Percentiles rank a stretch among this genome's conserved stretches.
These are phyloP conservation scores for Anser brachyrhynchus DNA, from an alignment of 2,113 vertebrate species.

Conservation along the genomic window DNA sequence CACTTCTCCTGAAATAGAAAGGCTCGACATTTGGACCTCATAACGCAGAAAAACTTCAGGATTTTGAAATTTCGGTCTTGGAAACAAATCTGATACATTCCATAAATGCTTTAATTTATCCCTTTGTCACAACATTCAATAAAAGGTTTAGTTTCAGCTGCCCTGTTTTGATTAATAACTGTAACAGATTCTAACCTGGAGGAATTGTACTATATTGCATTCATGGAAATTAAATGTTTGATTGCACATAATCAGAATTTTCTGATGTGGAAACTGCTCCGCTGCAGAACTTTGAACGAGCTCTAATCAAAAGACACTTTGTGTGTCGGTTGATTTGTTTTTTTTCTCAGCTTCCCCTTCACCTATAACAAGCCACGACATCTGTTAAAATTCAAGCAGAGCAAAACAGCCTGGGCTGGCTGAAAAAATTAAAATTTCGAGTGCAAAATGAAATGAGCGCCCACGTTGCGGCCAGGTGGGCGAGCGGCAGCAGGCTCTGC, in stretches of 20 bases:
- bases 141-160: conserved; percentile 24
- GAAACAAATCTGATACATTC: conserved; percentile 63
- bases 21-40: conserved; percentile 47
- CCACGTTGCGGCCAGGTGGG: conserved; percentile 14
- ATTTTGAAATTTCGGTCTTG: conserved; percentile 52
- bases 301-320: background rate
- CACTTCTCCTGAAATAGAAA: background rate
- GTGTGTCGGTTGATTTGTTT: background rate
- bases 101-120: conserved; percentile 58
- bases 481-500: rapidly evolving
- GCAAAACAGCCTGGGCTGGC: background rate
- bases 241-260: conserved; percentile 31
- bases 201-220: background rate
- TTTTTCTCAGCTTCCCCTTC: background rate
- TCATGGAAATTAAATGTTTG: conserved; percentile 37
- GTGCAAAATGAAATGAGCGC: background rate
- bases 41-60: background rate
- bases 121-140: conserved; percentile 47
- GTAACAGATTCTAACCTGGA: conserved; percentile 35
- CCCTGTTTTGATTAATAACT: conserved; percentile 36
- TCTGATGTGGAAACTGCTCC: conserved; percentile 23
- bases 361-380: background rate
- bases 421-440: background rate
- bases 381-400: conserved; percentile 1
- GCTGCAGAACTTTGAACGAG: background rate